Evolutionary conservation across 2,113 vertebrate genomes (phyloP).

Genomic region (Prunella himalayana): DNA sequence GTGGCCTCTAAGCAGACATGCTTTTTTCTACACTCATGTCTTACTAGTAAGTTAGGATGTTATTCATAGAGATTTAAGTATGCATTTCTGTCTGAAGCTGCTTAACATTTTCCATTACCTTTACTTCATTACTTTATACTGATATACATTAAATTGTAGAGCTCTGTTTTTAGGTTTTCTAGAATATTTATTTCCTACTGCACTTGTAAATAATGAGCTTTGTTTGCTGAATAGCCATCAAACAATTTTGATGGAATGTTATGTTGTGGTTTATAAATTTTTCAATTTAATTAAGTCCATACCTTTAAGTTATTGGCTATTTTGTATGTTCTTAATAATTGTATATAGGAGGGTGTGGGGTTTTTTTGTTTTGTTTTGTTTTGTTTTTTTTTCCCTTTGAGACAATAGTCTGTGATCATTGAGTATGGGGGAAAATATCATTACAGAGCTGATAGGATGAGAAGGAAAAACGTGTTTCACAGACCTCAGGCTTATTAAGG

Average conservation of each 20-base stretch:
- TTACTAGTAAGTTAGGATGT: not conserved
- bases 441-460: not conserved
- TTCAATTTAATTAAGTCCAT: not conserved
- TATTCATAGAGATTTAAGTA: not conserved
- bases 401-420: not conserved
- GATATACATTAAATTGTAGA: not conserved
- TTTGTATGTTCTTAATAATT: not conserved
- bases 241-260: not conserved
- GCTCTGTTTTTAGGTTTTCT: not conserved
- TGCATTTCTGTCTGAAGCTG: not conserved
- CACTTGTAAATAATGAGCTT: not conserved
- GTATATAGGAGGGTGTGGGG: not conserved
- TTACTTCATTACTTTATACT: not conserved
- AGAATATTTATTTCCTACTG: not conserved
- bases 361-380: no score
- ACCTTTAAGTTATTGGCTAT: not conserved
- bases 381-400: not conserved
- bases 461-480: not conserved
- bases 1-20: not conserved
- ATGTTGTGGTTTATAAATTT: not conserved
- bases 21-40: not conserved
- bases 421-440: not conserved
- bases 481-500: slow-evolving; percentile 3
- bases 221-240: not conserved
- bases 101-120: not conserved